A percentile compares a stretch with the other conserved stretches of the same genome.
phyloP scores from a whole-genome alignment of 2,113 vertebrate species.

The Odocoileus hemionus region DNA sequence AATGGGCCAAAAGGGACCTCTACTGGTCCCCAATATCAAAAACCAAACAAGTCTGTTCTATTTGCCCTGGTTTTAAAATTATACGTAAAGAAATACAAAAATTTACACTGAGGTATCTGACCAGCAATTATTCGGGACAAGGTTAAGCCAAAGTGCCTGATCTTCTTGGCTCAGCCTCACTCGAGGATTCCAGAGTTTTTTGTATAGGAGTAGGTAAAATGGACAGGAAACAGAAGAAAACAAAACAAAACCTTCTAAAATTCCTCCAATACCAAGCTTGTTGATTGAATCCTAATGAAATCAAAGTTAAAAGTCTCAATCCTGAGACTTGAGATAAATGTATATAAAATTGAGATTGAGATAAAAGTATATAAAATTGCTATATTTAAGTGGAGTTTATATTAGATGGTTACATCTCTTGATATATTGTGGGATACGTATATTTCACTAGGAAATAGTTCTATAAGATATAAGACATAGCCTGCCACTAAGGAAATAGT shows the following conservation, averaged over 20 bases:
- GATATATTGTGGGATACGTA: background rate
- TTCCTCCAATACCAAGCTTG: background rate
- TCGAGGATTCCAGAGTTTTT: background rate
- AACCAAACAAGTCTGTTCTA: background rate
- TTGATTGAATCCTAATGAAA: background rate
- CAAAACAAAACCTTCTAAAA: background rate
- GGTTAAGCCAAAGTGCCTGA: background rate
- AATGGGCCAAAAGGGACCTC: background rate
- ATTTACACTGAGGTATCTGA: background rate
- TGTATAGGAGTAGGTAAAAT: background rate
- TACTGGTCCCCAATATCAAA: background rate
- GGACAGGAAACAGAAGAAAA: background rate
- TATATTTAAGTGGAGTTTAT: background rate
- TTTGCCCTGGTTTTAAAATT: background rate
- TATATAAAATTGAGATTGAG: background rate
- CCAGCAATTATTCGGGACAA: background rate
- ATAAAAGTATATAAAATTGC: background rate
- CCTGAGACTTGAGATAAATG: background rate
- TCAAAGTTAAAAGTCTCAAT: background rate
- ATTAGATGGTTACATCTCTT: background rate
- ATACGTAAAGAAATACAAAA: background rate
- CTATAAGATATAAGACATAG: background rate
- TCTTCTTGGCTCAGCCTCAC: background rate
- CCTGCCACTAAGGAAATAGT: background rate
- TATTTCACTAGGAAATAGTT: background rate